Base-by-base conservation (phyloP, 2,888 invertebrate genomes). In the Artemia sinica region DNA sequence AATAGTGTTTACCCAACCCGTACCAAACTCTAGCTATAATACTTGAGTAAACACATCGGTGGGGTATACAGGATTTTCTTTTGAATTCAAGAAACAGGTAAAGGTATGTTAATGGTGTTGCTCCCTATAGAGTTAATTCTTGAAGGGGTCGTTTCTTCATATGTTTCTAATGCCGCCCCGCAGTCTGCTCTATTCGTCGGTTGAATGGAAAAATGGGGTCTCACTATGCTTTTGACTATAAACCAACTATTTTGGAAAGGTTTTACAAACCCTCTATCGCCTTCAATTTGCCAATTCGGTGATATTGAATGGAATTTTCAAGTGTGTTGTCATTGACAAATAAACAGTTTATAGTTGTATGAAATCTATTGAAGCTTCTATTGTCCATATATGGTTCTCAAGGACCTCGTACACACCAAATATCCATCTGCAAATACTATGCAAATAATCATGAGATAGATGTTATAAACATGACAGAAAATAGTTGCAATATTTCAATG, bases 191-290 rank as follows among this genome's bases (percentile, higher is more conserved):
- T 41, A 41, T 41, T 41, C 41, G 41, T 41, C 41, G 41, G 41
- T 41, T 41, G 41, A 41, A 41, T 41, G 41, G 41, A 41, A 41
- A 41, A 41, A 41, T 41, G 41, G 41, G 41, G 41, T 41, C 41
- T 41, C 41, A 41, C 41, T 41, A 41, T 41, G 41, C 41, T 41
- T 41, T 41, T 41, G 63, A 58, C 63, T 58, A 58, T 58, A 58
- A 58, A 58, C 63, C 63, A 58, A 58, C 63, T 58, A 58, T 58
- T 58, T 58, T 58, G n/a, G 28, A 58, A 58, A 18, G 63, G 63
- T n/a, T 58, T 58, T 58, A 58, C 63, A 58, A 58, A 58, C 63
- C 63, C 63, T 18, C 63, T 28, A 58, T 58, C 63, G 63, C 14
- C 63, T 58, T 58, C 28, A 58, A 58, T 58, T 58, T 58, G 63